Conservation (phyloP, 2,797 vertebrate genomes). For the Tachyglossus aculeatus region DNA sequence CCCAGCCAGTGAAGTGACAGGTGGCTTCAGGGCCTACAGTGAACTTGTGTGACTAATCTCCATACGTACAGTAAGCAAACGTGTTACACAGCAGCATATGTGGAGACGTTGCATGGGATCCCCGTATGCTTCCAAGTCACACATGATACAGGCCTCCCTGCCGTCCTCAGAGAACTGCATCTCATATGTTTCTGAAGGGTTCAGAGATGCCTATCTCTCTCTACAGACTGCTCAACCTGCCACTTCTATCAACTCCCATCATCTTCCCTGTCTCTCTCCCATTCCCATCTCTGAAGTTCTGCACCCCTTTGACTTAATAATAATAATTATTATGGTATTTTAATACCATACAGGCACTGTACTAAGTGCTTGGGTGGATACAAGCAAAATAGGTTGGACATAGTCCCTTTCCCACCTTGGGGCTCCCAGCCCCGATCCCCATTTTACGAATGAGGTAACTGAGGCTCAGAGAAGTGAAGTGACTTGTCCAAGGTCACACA, state of each 20-base stretch:
- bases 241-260: too few relatives aligned
- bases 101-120: not conserved
- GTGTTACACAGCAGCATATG: not conserved
- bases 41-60: not conserved
- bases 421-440: too few relatives aligned
- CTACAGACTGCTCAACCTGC: not conserved
- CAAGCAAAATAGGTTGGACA: too few relatives aligned
- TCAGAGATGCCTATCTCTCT: not conserved
- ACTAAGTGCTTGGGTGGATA: too few relatives aligned
- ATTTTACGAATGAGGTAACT: too few relatives aligned
- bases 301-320: not conserved
- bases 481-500: too few relatives aligned
- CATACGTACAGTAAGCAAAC: not conserved
- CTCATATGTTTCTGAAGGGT: not conserved
- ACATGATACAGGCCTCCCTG: not conserved
- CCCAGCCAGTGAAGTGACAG: not conserved
- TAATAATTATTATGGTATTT: too few relatives aligned
- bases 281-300: not conserved
- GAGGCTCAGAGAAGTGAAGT: too few relatives aligned
- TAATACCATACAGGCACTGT: too few relatives aligned
- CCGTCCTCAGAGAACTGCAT: not conserved
- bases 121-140: not conserved
- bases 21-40: not conserved
- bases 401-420: too few relatives aligned
- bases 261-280: not conserved